These are phyloP conservation scores for Ophraella communa DNA, from an alignment of 2,888 invertebrate species.

Conservation along the genomic window DNA sequence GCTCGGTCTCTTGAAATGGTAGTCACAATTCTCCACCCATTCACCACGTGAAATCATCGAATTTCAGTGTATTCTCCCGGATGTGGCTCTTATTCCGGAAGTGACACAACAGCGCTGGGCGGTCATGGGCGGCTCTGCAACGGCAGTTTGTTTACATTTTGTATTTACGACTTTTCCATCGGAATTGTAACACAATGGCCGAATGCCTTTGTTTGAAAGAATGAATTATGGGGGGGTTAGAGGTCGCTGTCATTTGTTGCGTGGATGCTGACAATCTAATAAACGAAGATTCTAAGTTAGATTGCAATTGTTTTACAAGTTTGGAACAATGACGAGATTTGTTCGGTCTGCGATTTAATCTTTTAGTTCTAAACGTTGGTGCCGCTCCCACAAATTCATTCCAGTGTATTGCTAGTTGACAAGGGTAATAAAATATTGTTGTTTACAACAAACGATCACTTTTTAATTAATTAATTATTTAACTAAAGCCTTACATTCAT, in stretches of 20 bases:
- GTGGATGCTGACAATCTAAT: slow-evolving; percentile 7
- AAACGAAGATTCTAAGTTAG: slow-evolving; percentile 4
- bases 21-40: slow-evolving; percentile 34
- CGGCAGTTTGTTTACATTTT: slow-evolving; percentile 33
- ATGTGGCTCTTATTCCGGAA: slow-evolving; percentile 32
- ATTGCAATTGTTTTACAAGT: slow-evolving; percentile 1
- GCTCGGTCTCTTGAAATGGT: neutral
- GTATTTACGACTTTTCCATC: slow-evolving; percentile 24
- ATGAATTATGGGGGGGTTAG: slow-evolving; percentile 27
- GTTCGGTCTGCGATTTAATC: neutral
- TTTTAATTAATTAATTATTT: too few relatives aligned
- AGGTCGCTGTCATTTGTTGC: slow-evolving; percentile 25
- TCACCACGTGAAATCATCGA: slow-evolving; percentile 27
- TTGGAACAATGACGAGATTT: neutral
- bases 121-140: slow-evolving; percentile 31
- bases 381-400: neutral
- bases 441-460: too few relatives aligned
- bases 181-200: slow-evolving; percentile 30
- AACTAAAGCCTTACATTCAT: too few relatives aligned
- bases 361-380: neutral
- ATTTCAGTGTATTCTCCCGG: slow-evolving; percentile 22
- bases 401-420: neutral
- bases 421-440: neutral
- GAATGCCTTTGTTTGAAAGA: slow-evolving; percentile 20
- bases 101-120: slow-evolving; percentile 31